Percentiles rank a stretch among this genome's conserved stretches.
These are phyloP conservation scores for Tachina fera DNA, from an alignment of 2,888 invertebrate genomes.

Conservation along the genomic window DNA sequence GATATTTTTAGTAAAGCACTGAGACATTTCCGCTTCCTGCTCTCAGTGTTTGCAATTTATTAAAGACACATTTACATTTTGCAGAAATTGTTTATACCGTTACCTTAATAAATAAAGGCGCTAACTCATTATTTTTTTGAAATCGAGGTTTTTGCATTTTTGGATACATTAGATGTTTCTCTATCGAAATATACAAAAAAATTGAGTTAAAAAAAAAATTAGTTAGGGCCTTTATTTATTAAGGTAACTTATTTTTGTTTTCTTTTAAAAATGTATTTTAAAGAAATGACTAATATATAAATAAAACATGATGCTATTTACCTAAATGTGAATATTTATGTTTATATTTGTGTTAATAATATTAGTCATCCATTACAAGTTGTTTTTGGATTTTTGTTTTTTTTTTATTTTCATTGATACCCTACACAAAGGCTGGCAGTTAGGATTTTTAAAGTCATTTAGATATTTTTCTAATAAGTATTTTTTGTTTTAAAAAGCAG, in stretches of 20 bases:
- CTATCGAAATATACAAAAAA: no score
- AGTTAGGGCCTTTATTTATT: no score
- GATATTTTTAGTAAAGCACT: conserved; percentile 34
- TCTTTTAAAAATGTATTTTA: neutral
- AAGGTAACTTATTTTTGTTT: neutral
- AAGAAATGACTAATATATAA: conserved; percentile 11
- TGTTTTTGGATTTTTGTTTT: conserved; percentile 3
- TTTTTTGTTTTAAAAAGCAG: neutral
- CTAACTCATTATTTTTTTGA: neutral
- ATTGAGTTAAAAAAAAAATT: no score
- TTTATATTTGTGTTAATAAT: neutral
- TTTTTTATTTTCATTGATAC: neutral
- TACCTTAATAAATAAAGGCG: no score
- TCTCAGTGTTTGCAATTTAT: conserved; percentile 7
- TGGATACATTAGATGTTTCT: no score
- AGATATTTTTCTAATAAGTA: no score
- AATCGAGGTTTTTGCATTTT: neutral
- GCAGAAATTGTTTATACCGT: neutral
- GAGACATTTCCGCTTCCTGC: conserved; percentile 51
- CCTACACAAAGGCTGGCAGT: neutral
- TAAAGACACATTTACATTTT: neutral
- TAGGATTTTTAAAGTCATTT: no score
- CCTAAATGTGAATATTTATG: neutral
- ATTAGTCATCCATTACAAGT: conserved; percentile 37
- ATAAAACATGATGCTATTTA: conserved; percentile 3